Evolutionary conservation across 2,888 invertebrate species (phyloP), one percentile per base, ranked within the genome.

Genomic region (Sepioteuthis lessoniana): DNA sequence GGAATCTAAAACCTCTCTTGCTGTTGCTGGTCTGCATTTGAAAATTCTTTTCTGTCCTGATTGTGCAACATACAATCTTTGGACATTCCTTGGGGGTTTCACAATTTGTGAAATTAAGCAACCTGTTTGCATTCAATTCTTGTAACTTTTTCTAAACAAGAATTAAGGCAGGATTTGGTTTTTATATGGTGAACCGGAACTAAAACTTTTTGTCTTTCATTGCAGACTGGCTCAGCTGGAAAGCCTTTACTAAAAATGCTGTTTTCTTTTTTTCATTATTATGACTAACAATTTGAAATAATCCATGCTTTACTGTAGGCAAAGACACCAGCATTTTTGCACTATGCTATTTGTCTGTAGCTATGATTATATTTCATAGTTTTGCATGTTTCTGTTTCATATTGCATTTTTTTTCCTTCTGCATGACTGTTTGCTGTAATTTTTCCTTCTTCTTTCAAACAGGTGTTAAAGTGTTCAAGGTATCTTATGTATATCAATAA

Each of bases 261-360:
- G 28, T 47, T 92, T 38, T 31, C n/a, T 47, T 92, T 92, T n/a
- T 92, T 92, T 31, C 46, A 47, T 92, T 42, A 46, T 92, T 92
- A 42, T 92, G 92, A 92, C 92, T 92, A 92, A 92, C 92, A 42
- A 92, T 92, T 92, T 92, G 92, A 92, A 92, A 92, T 92, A 92
- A 42, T 92, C 92, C 21, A 28, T 91, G 91, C 46, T 92, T 92
- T 92, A 92, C n/a, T 46, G 92, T 92, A 92, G 92, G 92, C 92
- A 92, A 92, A 92, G 92, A 92, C 92, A 46, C 46, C 37, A 91
- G 91, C 91, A 91, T 91, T 91, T 91, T 91, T 38, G 91, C 91
- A 46, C 92, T 92, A 42, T 92, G 92, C 92, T 92, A 92, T 92
- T 92, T 92, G 91, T 91, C 91, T 42, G 92, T 92, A 92, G 92